Evolutionary conservation across 2,888 invertebrate species (phyloP), one percentile per base, ranked within the genome.

Genomic region (Peribatodes rhomboidaria): DNA sequence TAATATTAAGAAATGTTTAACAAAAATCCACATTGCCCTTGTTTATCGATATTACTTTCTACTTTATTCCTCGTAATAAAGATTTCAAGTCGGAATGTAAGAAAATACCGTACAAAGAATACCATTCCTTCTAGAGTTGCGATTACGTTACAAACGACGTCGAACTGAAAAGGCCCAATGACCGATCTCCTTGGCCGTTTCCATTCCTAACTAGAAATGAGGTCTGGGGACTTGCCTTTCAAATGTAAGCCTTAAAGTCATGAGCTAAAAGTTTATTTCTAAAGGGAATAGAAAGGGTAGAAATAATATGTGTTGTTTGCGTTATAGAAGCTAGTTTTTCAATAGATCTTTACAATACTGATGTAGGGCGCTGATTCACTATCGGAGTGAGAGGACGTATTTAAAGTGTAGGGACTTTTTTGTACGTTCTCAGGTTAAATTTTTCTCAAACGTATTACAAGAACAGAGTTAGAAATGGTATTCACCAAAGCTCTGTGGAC

Each of bases 81-180:
- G 41, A n/a, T 46, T 60, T 46, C 56, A 44, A 55, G 65, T 49
- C 58, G 47, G 27, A 55, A 44, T 50, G 65, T 54, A 64, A 54
- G 37, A 55, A 60, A 56, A 65, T 59, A 54, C 57, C 47, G 47
- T 49, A 39, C 65, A 60, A 60, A 60, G 50, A 60, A 65, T 41
- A 49, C 59, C 57, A 22, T 60, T 56, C 44, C 31, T 44, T 10
- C 54, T 56, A 33, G 52, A 56, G 65, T 59, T 56, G 42, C 59
- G 60, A 62, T 68, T 57, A 62, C 62, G 62, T 68, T 62, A 65
- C 63, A 69, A 69, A 67, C 65, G 67, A 42, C n/a, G 50, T 37
- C 57, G 20, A 49, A 62, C 60, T 69, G 61, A 67, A 64, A 69
- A 62, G 67, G 65, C 61, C 65, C 65, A 65, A 61, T 65, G 65